These are phyloP conservation scores for Drosophila nr. fundita DNA, from an alignment of 2,888 invertebrate species.

Conservation along the genomic window DNA sequence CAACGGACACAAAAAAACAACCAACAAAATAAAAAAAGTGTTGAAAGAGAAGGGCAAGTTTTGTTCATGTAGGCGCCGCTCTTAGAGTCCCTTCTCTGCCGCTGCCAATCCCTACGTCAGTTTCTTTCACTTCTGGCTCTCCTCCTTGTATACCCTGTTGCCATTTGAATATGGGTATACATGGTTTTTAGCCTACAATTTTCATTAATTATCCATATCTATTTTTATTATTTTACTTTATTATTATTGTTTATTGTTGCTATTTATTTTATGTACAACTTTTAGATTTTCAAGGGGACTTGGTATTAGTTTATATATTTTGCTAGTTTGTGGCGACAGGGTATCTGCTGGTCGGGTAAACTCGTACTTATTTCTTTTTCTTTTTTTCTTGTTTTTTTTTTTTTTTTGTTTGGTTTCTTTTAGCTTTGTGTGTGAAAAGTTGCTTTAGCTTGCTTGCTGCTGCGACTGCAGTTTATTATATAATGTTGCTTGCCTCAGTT, in stretches of 20 bases:
- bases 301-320: too few species aligned
- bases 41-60: slow-evolving; percentile 60
- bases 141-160: slow-evolving; percentile 1
- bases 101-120: neutral
- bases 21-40: slow-evolving; percentile 5
- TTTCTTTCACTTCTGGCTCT: neutral
- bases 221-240: too few species aligned
- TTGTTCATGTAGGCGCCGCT: slow-evolving; percentile 19
- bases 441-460: slow-evolving; percentile 1
- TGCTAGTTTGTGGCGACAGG: neutral
- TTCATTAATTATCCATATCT: neutral
- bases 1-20: slow-evolving; percentile 66
- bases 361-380: neutral
- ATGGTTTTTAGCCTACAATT: neutral
- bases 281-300: too few species aligned
- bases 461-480: slow-evolving; percentile 33
- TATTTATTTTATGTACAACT: too few species aligned
- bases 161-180: neutral
- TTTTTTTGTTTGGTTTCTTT: neutral
- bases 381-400: neutral
- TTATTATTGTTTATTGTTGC: too few species aligned
- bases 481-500: slow-evolving; percentile 31
- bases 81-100: neutral
- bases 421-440: slow-evolving; percentile 20
- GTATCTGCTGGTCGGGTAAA: neutral